Evolutionary conservation across 2,797 vertebrate genomes (phyloP).

Genomic region (Cyclura pinguis): DNA sequence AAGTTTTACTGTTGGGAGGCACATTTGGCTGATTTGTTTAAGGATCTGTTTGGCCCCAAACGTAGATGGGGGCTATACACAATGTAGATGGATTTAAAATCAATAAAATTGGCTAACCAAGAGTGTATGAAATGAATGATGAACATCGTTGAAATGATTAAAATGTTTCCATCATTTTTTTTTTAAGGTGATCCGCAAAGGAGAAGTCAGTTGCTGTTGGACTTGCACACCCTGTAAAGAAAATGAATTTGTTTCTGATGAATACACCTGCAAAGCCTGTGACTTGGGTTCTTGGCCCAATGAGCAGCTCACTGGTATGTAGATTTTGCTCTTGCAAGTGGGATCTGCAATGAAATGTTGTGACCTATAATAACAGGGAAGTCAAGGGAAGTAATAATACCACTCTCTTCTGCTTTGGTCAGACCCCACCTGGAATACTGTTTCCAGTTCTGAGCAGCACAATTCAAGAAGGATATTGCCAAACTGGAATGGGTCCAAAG

Average conservation of each 20-base stretch:
- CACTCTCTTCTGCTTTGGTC: too few species aligned
- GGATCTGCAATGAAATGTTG: neutral
- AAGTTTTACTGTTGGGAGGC: neutral
- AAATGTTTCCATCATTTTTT: constrained; percentile 34
- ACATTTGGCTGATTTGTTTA: neutral
- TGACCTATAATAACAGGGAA: too few species aligned
- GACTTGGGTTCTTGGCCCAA: constrained; percentile 96
- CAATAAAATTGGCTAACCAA: neutral
- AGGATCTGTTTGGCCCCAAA: neutral
- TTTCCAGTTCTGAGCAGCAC: too few species aligned
- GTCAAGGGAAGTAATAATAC: too few species aligned
- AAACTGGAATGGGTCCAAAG: too few species aligned
- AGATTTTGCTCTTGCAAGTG: neutral
- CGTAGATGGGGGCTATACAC: neutral
- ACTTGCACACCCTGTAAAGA: constrained; percentile 98
- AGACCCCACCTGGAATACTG: too few species aligned
- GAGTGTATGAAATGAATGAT: rapidly evolving
- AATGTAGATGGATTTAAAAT: neutral
- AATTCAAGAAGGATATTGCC: too few species aligned
- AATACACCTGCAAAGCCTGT: constrained; percentile 96
- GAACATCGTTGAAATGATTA: neutral
- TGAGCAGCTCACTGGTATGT: constrained; percentile 90
- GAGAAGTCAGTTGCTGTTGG: constrained; percentile 99
- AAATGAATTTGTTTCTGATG: constrained; percentile 95
- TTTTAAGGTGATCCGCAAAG: constrained; percentile 97